A percentile compares a stretch with the other conserved stretches of the same genome.
Conservation (phyloP, 2,797 vertebrate genomes). For the Benthosema pterotum region DNA sequence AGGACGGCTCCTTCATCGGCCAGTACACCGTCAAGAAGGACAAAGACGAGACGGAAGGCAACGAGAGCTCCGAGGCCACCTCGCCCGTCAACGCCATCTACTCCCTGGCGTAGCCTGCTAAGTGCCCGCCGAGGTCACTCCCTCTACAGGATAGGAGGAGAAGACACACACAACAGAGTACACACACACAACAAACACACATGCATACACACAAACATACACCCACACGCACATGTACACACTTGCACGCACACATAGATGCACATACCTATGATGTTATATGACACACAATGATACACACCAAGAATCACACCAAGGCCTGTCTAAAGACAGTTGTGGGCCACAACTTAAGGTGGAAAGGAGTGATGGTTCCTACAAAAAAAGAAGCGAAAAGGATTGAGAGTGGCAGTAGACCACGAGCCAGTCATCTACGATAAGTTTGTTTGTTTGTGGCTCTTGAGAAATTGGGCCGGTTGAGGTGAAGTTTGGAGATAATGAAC, state of each 20-base stretch:
- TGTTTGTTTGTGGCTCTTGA: conserved; percentile 42
- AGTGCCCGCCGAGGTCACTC: conserved; percentile 1
- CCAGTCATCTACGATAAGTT: conserved; percentile 49
- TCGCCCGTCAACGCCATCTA: conserved; percentile 98
- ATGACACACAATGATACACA: conserved; percentile 29
- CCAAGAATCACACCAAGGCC: conserved; percentile 31
- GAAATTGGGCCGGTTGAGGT: conserved; percentile 28
- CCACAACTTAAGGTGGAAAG: not conserved
- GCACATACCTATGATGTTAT: conserved; percentile 43
- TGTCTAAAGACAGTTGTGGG: conserved; percentile 44
- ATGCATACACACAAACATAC: conserved; percentile 53
- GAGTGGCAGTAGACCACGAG: conserved; percentile 40
- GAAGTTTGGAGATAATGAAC: conserved; percentile 52
- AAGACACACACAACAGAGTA: not conserved
- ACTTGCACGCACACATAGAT: conserved; percentile 38
- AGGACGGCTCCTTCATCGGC: conserved; percentile 98
- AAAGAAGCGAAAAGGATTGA: conserved; percentile 15
- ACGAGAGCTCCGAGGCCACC: conserved; percentile 97
- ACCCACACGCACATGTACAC: conserved; percentile 44
- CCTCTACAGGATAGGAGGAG: conserved; percentile 8
- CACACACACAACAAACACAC: conserved; percentile 40
- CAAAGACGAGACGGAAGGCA: conserved; percentile 98
- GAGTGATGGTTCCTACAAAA: conserved; percentile 29
- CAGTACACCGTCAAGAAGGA: conserved; percentile 99
- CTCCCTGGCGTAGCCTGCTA: conserved; percentile 86